A percentile compares a stretch with the other conserved stretches of the same genome.
Conservation (phyloP, 2,113 vertebrate species). For the Grallaria varia region DNA sequence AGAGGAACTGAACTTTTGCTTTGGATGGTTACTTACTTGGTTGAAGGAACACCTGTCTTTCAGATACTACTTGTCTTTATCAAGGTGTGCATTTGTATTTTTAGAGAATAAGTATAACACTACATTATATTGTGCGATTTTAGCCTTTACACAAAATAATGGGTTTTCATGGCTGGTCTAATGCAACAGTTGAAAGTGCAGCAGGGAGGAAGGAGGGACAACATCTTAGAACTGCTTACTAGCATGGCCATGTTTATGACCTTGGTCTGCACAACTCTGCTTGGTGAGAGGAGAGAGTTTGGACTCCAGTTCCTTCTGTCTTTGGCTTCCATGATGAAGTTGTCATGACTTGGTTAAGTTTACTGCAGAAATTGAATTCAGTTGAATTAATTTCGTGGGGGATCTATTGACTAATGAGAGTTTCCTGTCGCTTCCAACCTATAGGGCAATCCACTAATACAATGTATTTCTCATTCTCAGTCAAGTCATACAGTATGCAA, state of each 20-base stretch:
- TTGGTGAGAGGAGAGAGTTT: not conserved
- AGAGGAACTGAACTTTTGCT: not conserved
- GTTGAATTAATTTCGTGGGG: not conserved
- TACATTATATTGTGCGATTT: not conserved
- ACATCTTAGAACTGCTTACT: not conserved
- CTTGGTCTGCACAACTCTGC: not conserved
- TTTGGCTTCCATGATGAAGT: not conserved
- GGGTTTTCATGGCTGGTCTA: not conserved
- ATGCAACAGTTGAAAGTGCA: not conserved
- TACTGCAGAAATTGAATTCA: not conserved
- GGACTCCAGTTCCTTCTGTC: not conserved
- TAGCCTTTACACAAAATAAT: not conserved
- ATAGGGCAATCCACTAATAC: not conserved
- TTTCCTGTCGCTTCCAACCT: not conserved
- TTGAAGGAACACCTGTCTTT: not conserved
- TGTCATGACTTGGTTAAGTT: not conserved
- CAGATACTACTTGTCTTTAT: not conserved
- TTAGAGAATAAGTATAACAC: not conserved
- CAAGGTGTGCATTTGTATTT: not conserved
- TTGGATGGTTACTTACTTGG: not conserved
- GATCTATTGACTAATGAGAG: not conserved
- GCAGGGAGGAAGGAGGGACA: not conserved
- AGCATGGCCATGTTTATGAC: not conserved
- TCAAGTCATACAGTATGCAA: not conserved
- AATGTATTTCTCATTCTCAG: not conserved